Conservation (phyloP, 1,140 invertebrate species). For the Scaptomyza hsui region DNA sequence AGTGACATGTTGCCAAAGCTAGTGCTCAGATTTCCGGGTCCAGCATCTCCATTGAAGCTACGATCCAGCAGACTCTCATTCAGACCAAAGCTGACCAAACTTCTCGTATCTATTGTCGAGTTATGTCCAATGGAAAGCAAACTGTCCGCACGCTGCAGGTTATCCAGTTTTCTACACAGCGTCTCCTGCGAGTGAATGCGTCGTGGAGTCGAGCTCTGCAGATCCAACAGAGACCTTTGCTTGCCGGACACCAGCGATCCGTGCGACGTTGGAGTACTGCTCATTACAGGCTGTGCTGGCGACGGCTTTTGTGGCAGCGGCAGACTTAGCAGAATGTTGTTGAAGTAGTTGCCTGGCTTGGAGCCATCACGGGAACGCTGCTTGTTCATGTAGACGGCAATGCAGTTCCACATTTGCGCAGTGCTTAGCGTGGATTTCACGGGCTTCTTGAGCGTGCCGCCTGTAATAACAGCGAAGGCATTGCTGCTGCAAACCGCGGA, state of each 20-base stretch:
- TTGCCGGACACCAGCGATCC: constrained; percentile 34
- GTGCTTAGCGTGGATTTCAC: constrained; percentile 49
- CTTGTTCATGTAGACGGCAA: constrained; percentile 87
- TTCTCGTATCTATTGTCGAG: constrained; percentile 53
- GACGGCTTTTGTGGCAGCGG: constrained; percentile 63
- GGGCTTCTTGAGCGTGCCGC: constrained; percentile 51
- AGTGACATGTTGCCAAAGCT: constrained; percentile 42
- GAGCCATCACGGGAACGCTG: constrained; percentile 67
- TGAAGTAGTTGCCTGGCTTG: constrained; percentile 74
- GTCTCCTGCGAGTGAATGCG: constrained; percentile 79
- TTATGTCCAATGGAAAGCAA: constrained; percentile 67
- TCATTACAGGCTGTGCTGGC: constrained; percentile 38
- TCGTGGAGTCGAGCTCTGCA: constrained; percentile 51
- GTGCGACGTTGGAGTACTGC: constrained; percentile 36
- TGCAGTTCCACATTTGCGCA: constrained; percentile 73
- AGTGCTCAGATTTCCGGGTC: constrained; percentile 26
- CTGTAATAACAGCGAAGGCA: constrained; percentile 1
- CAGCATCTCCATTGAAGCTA: constrained; percentile 44
- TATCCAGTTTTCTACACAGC: constrained; percentile 41
- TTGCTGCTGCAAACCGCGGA: constrained; percentile 7
- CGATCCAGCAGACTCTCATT: constrained; percentile 49
- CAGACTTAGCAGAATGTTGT: constrained; percentile 70
- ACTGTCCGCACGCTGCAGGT: constrained; percentile 58
- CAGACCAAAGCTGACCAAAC: constrained; percentile 55
- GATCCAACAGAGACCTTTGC: constrained; percentile 46